Conservation (phyloP, 2,113 vertebrate species). For the Pristiophorus japonicus region DNA sequence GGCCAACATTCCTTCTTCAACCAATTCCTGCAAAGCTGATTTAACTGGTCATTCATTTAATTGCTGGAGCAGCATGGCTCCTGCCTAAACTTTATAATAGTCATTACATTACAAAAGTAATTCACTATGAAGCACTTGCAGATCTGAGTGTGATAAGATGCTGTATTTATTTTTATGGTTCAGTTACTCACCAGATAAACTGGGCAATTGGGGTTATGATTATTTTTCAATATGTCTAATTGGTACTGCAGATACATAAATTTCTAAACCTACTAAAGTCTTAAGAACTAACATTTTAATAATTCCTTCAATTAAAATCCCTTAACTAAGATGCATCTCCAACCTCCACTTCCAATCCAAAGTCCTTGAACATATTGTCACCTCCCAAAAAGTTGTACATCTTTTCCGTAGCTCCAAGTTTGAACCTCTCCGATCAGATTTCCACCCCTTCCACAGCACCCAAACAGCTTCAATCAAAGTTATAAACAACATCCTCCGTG, state of each 20-base stretch:
- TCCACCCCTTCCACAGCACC: background rate
- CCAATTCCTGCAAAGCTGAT: background rate
- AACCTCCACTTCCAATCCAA: background rate
- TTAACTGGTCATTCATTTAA: background rate
- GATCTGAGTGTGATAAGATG: background rate
- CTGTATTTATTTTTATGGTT: background rate
- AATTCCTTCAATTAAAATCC: background rate
- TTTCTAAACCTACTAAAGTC: background rate
- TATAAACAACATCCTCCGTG: background rate
- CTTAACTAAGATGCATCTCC: no score
- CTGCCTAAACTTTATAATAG: background rate
- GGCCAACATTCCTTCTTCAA: background rate
- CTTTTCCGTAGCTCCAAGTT: background rate
- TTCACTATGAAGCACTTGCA: no score
- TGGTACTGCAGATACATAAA: background rate
- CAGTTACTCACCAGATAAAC: background rate
- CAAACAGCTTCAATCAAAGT: background rate
- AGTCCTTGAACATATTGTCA: background rate
- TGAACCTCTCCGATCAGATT: background rate
- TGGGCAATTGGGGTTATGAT: background rate
- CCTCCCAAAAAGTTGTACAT: background rate
- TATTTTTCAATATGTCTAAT: background rate
- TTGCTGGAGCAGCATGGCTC: background rate
- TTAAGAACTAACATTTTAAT: background rate
- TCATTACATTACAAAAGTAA: no score